Evolutionary conservation across 2,797 vertebrate genomes (phyloP), one percentile per base, ranked within the genome.

Genomic region (Bovichtus variegatus): DNA sequence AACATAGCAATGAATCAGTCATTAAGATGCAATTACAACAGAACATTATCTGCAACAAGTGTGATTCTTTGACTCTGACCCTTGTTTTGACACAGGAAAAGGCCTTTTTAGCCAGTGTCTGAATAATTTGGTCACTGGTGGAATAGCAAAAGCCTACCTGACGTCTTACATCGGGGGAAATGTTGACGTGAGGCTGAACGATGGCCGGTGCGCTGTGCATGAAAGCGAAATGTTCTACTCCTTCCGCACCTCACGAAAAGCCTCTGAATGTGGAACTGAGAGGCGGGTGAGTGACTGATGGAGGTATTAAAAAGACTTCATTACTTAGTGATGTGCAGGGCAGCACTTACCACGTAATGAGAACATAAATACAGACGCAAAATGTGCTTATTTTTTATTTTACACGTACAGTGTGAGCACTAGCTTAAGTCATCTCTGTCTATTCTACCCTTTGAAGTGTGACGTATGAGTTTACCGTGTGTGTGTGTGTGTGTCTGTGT

Each of bases 21-120:
- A n/a, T n/a, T n/a, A n/a, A n/a, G n/a, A n/a, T n/a, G n/a, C n/a
- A n/a, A n/a, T n/a, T n/a, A n/a, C n/a, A n/a, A n/a, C n/a, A n/a
- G n/a, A n/a, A n/a, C n/a, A n/a, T n/a, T 0, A 19, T 11, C 5
- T 27, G 16, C 18, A 64, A 40, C 6, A 2, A 10, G 4, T 46
- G 44, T 19, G 3, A 29, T 70, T 23, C 0, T 16, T 27, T 58
- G 15, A 31, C n/a, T 40, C 23, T 16, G 21, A 18, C 50, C 16
- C 18, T 64, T 7, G 0, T 50, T 49, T 31, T 63, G 19, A 31
- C 70, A 62, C 86, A 95, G 95, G 93, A 58, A 90, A 86, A 5
- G 94, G 94, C 2, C 76, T 94, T 66, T 94, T 92, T 85, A 92
- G 86, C 31, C 89, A 72, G 44, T 95, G 94, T 78, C 69, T 85